Conservation (phyloP, 92 coral and sea anemone genomes). For the Epizoanthus rinbou region DNA sequence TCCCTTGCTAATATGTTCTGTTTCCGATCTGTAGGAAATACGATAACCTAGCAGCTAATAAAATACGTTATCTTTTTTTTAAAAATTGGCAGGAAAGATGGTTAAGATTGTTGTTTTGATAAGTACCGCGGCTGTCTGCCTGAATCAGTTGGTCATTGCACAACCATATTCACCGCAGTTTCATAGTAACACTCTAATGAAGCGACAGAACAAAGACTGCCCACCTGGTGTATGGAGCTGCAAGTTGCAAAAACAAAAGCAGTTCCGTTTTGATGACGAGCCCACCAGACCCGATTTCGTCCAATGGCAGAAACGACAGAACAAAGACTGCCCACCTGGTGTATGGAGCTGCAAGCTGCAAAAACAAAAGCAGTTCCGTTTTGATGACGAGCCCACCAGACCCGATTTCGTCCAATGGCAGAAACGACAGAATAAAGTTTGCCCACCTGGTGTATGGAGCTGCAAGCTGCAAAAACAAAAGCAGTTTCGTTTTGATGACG, state of each 20-base stretch:
- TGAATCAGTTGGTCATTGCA: not conserved
- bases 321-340: not conserved
- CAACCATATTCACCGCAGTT: not conserved
- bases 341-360: constrained; percentile 11
- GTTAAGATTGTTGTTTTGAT: not conserved
- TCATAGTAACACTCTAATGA: not conserved
- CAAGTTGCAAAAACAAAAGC: not conserved
- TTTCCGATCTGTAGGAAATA: too few species aligned
- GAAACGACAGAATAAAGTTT: not conserved
- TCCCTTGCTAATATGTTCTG: too few species aligned
- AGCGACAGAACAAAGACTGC: not conserved
- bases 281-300: not conserved
- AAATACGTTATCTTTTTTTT: not conserved
- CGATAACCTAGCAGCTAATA: not conserved
- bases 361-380: not conserved
- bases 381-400: not conserved
- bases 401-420: not conserved
- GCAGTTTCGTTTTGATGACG: not conserved
- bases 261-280: not conserved
- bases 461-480: not conserved
- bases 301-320: not conserved
- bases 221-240: constrained; percentile 18
- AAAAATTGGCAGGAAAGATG: not conserved
- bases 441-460: constrained; percentile 15
- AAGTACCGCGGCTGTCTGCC: constrained; percentile 1